phyloP scores from a whole-genome alignment of 2,113 vertebrate genomes.

The Thryonomys swinderianus region DNA sequence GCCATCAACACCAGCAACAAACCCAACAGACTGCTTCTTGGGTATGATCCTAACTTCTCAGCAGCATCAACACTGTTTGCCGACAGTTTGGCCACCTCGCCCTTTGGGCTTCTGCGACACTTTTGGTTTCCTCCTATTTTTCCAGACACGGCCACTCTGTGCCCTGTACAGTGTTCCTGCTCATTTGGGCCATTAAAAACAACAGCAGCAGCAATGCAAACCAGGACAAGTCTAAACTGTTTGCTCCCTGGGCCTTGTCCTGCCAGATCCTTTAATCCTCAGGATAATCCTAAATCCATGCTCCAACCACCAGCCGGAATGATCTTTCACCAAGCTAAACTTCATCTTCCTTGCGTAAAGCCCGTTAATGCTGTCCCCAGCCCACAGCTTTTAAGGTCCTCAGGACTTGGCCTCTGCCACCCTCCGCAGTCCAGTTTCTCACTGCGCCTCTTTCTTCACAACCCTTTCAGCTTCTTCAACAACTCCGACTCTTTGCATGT shows the following conservation, averaged over 20 bases:
- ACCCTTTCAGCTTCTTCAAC: background rate
- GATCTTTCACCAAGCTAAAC: slow-evolving; percentile 17
- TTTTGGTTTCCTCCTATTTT: background rate
- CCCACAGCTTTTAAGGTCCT: background rate
- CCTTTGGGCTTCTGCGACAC: background rate
- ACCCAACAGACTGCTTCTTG: background rate
- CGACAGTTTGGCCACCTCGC: too few relatives aligned
- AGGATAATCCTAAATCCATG: slow-evolving; percentile 3
- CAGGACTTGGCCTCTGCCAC: background rate
- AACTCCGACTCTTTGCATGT: background rate
- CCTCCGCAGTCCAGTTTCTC: background rate
- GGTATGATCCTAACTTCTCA: background rate
- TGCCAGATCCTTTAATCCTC: background rate
- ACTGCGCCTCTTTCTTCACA: background rate
- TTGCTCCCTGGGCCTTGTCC: background rate
- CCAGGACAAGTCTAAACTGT: background rate
- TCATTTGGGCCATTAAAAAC: background rate
- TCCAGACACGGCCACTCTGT: background rate
- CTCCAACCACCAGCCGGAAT: background rate
- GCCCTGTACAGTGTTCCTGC: background rate
- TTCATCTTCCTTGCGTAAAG: background rate
- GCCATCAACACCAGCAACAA: background rate
- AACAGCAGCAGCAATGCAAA: background rate
- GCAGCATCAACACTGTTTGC: background rate
- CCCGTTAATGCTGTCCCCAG: background rate